Percentiles rank a stretch among this genome's conserved stretches.
phyloP scores from a whole-genome alignment of 2,113 vertebrate species.

The Notothenia coriiceps region DNA sequence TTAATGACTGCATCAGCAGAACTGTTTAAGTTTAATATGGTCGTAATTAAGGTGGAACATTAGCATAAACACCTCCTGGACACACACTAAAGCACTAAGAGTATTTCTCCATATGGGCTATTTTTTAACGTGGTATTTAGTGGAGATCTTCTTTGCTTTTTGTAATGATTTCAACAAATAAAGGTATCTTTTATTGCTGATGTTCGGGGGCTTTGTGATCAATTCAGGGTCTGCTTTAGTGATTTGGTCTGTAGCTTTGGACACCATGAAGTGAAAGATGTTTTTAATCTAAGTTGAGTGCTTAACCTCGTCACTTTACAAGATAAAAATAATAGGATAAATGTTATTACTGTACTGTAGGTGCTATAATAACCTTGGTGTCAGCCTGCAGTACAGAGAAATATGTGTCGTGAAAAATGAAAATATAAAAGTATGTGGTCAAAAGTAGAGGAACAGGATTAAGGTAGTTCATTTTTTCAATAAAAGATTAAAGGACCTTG shows the following conservation, averaged over 20 bases:
- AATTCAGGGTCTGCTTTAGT: not conserved
- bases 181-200: no score
- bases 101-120: not conserved
- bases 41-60: not conserved
- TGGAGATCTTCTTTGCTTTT: no score
- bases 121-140: not conserved
- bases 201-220: not conserved
- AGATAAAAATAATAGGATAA: not conserved
- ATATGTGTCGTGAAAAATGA: not conserved
- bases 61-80: not conserved
- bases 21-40: not conserved
- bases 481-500: not conserved
- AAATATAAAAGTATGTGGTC: not conserved
- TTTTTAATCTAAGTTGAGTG: not conserved
- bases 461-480: not conserved
- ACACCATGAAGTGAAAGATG: not conserved
- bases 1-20: not conserved
- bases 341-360: not conserved
- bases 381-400: not conserved
- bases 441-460: not conserved
- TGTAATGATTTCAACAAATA: no score
- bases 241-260: not conserved
- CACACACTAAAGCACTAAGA: no score
- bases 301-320: not conserved
- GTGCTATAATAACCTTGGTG: not conserved